Conservation (phyloP, 2,888 invertebrate species). For the Polyommatus iphigenia region DNA sequence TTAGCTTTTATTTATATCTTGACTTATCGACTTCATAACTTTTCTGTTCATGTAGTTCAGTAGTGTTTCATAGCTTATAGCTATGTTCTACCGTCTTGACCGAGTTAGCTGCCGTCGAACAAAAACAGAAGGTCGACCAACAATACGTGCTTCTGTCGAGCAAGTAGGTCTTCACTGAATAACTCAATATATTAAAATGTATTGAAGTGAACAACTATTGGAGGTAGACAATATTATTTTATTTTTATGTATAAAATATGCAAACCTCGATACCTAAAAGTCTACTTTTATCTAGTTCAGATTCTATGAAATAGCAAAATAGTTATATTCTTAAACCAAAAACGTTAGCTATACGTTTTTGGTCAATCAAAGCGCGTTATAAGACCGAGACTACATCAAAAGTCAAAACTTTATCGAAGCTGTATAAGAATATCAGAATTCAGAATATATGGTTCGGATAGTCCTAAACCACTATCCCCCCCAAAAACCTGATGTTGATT, state of each 20-base stretch:
- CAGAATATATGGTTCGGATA: no score
- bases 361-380: neutral
- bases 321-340: no score
- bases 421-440: no score
- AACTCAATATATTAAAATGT: conserved; percentile 25
- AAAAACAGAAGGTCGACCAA: conserved; percentile 5
- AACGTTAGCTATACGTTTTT: neutral
- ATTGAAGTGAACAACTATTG: neutral
- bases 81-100: conserved; percentile 9
- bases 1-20: no score
- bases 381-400: neutral
- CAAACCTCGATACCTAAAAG: neutral
- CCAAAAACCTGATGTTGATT: no score
- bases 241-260: neutral
- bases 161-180: conserved; percentile 22
- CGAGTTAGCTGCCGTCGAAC: conserved; percentile 7
- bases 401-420: neutral
- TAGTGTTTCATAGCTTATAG: neutral
- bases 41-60: neutral
- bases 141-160: conserved; percentile 23
- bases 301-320: no score
- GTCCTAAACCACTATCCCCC: no score
- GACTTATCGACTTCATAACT: no score
- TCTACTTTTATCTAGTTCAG: neutral
- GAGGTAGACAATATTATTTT: neutral